Conservation (phyloP, 2,888 invertebrate species). For the Orthosia gracilis region DNA sequence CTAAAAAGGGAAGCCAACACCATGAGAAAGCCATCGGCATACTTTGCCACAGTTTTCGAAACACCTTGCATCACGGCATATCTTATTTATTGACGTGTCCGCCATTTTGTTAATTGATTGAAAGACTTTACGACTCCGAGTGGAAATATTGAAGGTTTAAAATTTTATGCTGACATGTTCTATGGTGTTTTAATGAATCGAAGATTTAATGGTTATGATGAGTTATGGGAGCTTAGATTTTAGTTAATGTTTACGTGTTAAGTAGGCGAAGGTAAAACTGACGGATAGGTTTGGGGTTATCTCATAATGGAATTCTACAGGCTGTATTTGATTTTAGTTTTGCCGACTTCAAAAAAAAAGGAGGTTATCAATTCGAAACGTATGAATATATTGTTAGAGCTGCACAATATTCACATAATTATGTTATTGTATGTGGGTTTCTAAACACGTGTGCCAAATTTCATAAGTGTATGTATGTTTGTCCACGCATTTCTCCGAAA, state of each 20-base stretch:
- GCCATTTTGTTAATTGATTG: conserved; percentile 61
- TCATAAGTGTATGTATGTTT: too few species aligned
- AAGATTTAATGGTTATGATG: conserved; percentile 54
- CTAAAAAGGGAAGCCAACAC: conserved; percentile 48
- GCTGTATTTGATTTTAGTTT: not conserved
- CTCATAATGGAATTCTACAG: not conserved
- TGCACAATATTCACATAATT: too few species aligned
- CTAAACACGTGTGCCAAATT: too few species aligned
- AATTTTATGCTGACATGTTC: conserved; percentile 52
- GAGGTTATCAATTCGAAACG: too few species aligned
- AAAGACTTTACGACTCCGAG: conserved; percentile 47
- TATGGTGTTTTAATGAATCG: conserved; percentile 64
- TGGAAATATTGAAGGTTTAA: conserved; percentile 56
- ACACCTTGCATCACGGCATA: conserved; percentile 42
- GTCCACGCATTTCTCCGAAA: too few species aligned
- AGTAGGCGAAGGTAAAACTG: conserved; percentile 25
- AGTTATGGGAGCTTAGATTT: conserved; percentile 45
- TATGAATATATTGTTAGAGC: too few species aligned
- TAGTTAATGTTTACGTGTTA: conserved; percentile 40
- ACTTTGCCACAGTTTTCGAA: conserved; percentile 54
- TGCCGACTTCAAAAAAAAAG: too few species aligned
- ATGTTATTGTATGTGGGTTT: too few species aligned
- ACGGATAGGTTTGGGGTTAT: not conserved
- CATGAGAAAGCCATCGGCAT: conserved; percentile 59
- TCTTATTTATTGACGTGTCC: conserved; percentile 41